A percentile compares a stretch with the other conserved stretches of the same genome.
Evolutionary conservation across 2,113 vertebrate genomes (phyloP).

Genomic region (Pelmatolapia mariae): DNA sequence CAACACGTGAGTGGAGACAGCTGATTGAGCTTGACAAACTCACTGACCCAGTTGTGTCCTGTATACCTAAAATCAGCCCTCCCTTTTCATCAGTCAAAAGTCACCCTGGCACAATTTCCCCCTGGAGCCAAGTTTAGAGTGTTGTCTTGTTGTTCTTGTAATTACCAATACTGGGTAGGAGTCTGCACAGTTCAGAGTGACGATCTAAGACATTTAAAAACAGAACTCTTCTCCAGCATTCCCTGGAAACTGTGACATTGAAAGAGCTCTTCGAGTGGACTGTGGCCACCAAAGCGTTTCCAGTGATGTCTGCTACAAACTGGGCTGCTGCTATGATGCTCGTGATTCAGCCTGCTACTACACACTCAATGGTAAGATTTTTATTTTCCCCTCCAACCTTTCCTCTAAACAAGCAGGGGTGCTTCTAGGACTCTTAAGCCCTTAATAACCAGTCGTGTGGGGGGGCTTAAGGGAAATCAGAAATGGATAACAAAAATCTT

Average conservation of each 20-base stretch:
- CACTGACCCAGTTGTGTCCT: background rate
- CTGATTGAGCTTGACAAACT: background rate
- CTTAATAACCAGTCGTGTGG: fast-evolving
- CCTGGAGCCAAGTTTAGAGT: background rate
- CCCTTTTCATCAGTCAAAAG: background rate
- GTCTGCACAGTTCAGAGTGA: background rate
- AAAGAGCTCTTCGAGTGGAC: slow-evolving; percentile 12
- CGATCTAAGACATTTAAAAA: background rate
- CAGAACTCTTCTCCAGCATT: background rate
- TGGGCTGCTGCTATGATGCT: slow-evolving; percentile 59
- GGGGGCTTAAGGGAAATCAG: background rate
- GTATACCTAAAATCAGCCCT: background rate
- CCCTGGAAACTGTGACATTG: slow-evolving; percentile 19
- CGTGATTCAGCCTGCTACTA: slow-evolving; percentile 45
- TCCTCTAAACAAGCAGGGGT: background rate
- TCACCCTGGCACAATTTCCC: background rate
- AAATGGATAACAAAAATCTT: background rate
- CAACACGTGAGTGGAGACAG: slow-evolving; percentile 34
- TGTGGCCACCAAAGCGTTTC: slow-evolving; percentile 40
- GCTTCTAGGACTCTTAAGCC: background rate
- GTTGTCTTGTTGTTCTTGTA: background rate
- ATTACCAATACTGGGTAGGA: background rate
- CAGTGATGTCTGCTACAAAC: slow-evolving; percentile 20
- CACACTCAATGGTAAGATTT: slow-evolving; percentile 50
- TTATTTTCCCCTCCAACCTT: background rate